These are phyloP conservation scores for Pomacea canaliculata DNA, from an alignment of 2,888 invertebrate species.

Conservation along the genomic window DNA sequence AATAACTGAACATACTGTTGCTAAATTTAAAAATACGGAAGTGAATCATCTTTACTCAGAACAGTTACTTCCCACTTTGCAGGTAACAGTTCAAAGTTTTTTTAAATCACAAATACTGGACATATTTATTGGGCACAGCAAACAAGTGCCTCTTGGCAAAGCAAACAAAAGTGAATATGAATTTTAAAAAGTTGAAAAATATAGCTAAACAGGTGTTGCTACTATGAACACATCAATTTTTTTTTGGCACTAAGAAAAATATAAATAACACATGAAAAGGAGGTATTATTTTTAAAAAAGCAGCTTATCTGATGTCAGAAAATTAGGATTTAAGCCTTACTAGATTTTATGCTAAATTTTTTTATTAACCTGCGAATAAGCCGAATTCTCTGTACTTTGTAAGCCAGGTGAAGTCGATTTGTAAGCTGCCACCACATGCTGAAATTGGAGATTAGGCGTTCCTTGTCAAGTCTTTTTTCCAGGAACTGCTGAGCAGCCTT, in stretches of 20 bases:
- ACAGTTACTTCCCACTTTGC: too few relatives aligned
- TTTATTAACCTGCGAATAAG: conserved; percentile 8
- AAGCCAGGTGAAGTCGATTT: background rate
- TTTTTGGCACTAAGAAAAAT: background rate
- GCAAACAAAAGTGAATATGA: too few relatives aligned
- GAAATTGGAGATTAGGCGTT: conserved; percentile 6
- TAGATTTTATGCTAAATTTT: background rate
- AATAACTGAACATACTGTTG: too few relatives aligned
- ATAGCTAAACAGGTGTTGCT: too few relatives aligned
- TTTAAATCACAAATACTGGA: too few relatives aligned
- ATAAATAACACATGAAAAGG: background rate
- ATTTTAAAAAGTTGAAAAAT: too few relatives aligned
- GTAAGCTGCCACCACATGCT: conserved; percentile 16
- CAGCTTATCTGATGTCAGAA: background rate
- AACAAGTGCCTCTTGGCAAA: too few relatives aligned
- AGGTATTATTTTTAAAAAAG: background rate
- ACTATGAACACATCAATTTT: too few relatives aligned
- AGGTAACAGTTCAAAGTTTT: too few relatives aligned
- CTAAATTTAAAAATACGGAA: too few relatives aligned
- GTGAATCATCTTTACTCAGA: too few relatives aligned
- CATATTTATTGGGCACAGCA: too few relatives aligned
- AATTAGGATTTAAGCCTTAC: background rate
- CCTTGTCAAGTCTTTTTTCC: background rate
- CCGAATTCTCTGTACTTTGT: background rate
- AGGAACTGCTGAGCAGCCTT: background rate